Evolutionary conservation across 2,888 invertebrate species (phyloP).

Genomic region (Zootermopsis nevadensis): DNA sequence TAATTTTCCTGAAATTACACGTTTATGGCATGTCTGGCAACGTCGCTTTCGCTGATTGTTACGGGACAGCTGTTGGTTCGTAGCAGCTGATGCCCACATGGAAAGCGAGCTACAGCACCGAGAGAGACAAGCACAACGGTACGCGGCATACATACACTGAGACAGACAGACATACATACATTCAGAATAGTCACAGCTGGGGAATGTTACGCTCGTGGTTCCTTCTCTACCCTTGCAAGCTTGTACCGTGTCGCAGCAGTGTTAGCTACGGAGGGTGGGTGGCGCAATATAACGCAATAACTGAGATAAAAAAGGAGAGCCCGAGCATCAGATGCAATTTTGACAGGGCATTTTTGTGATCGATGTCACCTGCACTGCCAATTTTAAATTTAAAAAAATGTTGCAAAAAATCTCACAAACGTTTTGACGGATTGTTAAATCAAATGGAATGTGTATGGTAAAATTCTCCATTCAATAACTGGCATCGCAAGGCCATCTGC

Average conservation of each 20-base stretch:
- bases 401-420: not conserved
- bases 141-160: constrained; percentile 13
- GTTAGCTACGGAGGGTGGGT: not conserved
- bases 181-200: constrained; percentile 3
- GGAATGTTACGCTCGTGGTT: constrained; percentile 3
- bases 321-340: not conserved
- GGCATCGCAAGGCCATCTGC: not conserved
- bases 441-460: not conserved
- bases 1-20: constrained; percentile 25
- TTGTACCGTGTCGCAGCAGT: not conserved
- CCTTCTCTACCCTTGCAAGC: not conserved
- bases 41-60: constrained; percentile 44
- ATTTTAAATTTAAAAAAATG: not conserved
- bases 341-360: not conserved
- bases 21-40: constrained; percentile 41
- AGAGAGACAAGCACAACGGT: constrained; percentile 17
- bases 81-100: constrained; percentile 46
- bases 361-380: not conserved
- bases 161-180: constrained; percentile 5
- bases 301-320: not conserved
- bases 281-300: not conserved
- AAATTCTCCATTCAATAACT: not conserved
- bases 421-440: not conserved
- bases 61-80: constrained; percentile 39
- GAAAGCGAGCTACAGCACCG: not conserved